phyloP scores from a whole-genome alignment of 2,113 vertebrate species.

The Nothoprocta perdicaria region DNA sequence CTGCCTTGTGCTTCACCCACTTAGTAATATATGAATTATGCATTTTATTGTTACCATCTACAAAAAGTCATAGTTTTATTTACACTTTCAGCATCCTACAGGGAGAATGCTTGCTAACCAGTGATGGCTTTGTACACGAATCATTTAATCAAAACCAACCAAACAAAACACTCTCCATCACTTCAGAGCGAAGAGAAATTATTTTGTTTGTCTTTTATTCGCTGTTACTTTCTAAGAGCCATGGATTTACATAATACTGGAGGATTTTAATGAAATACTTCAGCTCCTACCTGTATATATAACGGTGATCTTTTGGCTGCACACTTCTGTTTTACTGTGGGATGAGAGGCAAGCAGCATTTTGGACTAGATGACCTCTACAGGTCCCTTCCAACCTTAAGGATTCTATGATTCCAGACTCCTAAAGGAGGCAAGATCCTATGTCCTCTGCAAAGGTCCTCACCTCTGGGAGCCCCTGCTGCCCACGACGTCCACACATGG shows the following conservation, averaged over 20 bases:
- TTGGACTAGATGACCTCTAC: too few species aligned
- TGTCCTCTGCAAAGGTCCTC: neutral
- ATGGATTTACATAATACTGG: neutral
- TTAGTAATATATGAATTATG: neutral
- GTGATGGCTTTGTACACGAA: neutral
- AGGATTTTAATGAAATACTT: neutral
- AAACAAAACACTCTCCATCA: neutral
- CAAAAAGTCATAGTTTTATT: neutral
- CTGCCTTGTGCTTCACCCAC: neutral
- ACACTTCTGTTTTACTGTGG: neutral
- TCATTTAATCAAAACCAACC: neutral
- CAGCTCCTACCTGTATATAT: neutral
- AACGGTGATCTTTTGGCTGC: neutral
- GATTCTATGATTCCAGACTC: neutral
- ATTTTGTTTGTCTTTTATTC: neutral
- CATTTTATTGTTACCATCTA: neutral
- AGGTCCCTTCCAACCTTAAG: too few species aligned
- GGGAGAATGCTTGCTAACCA: neutral
- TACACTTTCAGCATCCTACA: neutral
- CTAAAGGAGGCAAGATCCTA: neutral
- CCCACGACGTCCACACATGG: fast-evolving
- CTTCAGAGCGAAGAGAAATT: neutral
- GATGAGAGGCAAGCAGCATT: neutral
- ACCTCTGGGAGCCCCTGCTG: neutral
- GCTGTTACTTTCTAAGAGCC: neutral